Base-by-base conservation (phyloP, 2,888 invertebrate genomes). In the Bedellia somnulentella region DNA sequence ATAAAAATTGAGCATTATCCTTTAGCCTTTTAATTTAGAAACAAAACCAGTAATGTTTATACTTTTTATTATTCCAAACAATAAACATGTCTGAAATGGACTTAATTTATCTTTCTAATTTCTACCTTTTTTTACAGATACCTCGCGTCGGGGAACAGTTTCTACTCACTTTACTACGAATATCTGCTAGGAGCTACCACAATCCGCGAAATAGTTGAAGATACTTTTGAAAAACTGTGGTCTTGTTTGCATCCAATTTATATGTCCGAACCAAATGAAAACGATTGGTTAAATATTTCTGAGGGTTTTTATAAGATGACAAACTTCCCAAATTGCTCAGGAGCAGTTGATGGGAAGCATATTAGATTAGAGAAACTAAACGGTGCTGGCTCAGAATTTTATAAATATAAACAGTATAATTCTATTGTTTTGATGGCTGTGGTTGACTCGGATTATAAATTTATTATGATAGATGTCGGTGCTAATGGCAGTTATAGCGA, bases 311-410 rank as follows among this genome's bases (percentile, higher is more conserved):
- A 21, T 21, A n/a, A 21, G 8, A 21, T 8, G n/a, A 21, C 21
- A 21, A 21, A 21, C 21, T n/a, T 10, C 18, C 29, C 29, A 5
- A 29, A 29, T 14, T 21, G 21, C 14, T 22, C 27, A 9, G 30
- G 33, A 2, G 30, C 30, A 2, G 6, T 33, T 4, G 30, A 33
- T 22, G 33, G 33, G 11, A 33, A 33, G 15, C 33, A 33, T 11
- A 22, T 33, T 13, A 21, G 15, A 8, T 18, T 21, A 2, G 15
- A 30, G 15, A 21, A 30, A 23, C 33, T 30, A 2, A 11, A 27
- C 8, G 13, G 10, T 2, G 25, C 30, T 18, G 33, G 33, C 12
- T 26, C 23, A 4, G 14, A 26, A 17, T 33, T 25, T 29, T 26
- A 22, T 26, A 27, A 33, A 22, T 30, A 30, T 21, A 33, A 30